Conservation (phyloP, 2,113 vertebrate genomes). For the Syrmaticus mikado region DNA sequence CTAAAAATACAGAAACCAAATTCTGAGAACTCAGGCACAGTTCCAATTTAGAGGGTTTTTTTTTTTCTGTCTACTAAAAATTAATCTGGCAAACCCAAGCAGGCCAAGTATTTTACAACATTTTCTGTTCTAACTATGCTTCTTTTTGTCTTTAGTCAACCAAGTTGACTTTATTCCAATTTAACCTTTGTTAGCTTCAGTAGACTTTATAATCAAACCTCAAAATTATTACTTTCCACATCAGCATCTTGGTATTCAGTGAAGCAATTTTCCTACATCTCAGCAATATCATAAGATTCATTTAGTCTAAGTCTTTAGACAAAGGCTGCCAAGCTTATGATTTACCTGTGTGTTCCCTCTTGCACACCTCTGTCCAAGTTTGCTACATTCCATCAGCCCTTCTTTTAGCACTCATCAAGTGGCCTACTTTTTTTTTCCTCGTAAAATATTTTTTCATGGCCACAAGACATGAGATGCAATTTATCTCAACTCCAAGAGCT, state of each 20-base stretch:
- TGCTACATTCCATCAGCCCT: neutral
- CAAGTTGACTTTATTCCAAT: neutral
- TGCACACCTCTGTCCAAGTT: neutral
- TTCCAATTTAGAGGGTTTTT: neutral
- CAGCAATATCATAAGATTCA: neutral
- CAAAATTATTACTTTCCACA: neutral
- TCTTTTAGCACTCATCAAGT: neutral
- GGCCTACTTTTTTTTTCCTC: neutral
- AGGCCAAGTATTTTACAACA: neutral
- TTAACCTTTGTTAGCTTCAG: neutral
- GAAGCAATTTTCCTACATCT: neutral
- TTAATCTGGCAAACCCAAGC: neutral
- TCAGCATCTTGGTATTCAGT: neutral
- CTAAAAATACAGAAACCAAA: neutral
- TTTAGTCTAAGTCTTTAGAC: neutral
- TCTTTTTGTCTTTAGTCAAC: neutral
- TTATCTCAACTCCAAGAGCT: slow-evolving; percentile 6
- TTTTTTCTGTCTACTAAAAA: neutral
- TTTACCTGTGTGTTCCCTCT: neutral
- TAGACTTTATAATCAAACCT: neutral
- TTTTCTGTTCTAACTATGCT: neutral
- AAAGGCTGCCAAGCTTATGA: neutral
- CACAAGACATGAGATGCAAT: neutral
- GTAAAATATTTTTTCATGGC: neutral
- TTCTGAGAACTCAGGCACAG: neutral